Evolutionary conservation across 1,140 invertebrate species (phyloP).

Genomic region (Popillia japonica): DNA sequence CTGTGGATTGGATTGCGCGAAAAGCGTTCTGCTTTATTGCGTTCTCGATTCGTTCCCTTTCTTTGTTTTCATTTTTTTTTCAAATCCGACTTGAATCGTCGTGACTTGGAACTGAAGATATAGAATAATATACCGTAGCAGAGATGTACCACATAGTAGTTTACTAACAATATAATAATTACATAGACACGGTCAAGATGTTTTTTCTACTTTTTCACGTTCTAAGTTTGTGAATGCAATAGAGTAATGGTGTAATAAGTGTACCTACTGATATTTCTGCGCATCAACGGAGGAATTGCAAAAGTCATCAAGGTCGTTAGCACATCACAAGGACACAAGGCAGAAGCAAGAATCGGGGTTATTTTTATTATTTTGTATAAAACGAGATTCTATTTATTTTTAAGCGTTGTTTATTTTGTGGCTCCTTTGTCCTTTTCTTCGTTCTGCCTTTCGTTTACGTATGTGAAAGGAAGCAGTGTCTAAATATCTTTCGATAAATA

Average conservation of each 20-base stretch:
- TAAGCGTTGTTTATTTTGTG: background rate
- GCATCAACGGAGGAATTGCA: slow-evolving; percentile 6
- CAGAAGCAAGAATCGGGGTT: background rate
- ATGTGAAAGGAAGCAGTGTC: too few relatives aligned
- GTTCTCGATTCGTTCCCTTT: background rate
- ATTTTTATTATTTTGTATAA: slow-evolving; percentile 18
- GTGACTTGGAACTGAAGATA: background rate
- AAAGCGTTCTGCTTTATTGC: slow-evolving; percentile 21
- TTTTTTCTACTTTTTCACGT: background rate
- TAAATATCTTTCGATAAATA: too few relatives aligned
- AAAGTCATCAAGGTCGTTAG: slow-evolving; percentile 32
- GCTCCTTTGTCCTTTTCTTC: background rate
- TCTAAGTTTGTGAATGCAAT: background rate
- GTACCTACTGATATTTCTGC: background rate
- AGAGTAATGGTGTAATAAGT: background rate
- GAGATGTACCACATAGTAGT: background rate
- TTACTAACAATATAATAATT: background rate
- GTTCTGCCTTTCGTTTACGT: too few relatives aligned
- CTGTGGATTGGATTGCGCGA: slow-evolving; percentile 3
- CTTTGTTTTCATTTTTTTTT: background rate
- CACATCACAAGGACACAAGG: slow-evolving; percentile 24
- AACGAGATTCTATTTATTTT: background rate
- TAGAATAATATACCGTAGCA: background rate
- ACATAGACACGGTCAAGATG: background rate
- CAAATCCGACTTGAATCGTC: slow-evolving; percentile 4